Base-by-base conservation (phyloP, 2,888 invertebrate species). In the Drosophila flavopinicola region DNA sequence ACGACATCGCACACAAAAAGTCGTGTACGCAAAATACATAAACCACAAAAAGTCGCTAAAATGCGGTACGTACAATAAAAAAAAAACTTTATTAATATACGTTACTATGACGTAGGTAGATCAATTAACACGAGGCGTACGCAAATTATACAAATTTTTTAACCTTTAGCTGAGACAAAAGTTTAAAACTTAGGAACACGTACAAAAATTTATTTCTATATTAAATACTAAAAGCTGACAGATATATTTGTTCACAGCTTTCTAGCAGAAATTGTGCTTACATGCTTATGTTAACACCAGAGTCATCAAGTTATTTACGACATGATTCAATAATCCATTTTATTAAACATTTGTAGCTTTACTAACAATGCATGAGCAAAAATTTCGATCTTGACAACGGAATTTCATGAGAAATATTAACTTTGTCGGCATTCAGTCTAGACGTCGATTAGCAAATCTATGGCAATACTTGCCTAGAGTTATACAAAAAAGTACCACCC, bases 1-100 rank as follows among this genome's bases (percentile, higher is more conserved):
- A 83, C 79, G 79, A 79, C 37, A 42, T 35, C 39, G 30, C 59
- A 73, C 59, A 49, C 56, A 71, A 48, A 58, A 67, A 64, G 30
- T 54, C 65, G 83, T 71, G 74, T 47, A 35, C 39, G 39, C 11
- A 45, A 58, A 64, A 78, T 61, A 71, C 48, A 51, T 32, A 38
- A 78, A 68, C 74, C 79, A 64, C 71, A 74, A 54, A 78, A 78
- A 76, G 24, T 38, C 33, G 78, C 64, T 78, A 78, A 83, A 51
- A 35, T 10, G 24, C 48, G 57, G 59, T 45, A 53, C 13, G 58
- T 33, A 60, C 51, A 44, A 38, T 39, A 9, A 53, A 69, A 66
- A 58, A 49, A 44, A 30, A 74, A 42, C 35, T 79, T 67, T n/a
- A 76, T 61, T 60, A 38, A 67, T n/a, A n/a, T n/a, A n/a, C n/a